phyloP scores from a whole-genome alignment of 2,113 vertebrate genomes.

The Caretta caretta region DNA sequence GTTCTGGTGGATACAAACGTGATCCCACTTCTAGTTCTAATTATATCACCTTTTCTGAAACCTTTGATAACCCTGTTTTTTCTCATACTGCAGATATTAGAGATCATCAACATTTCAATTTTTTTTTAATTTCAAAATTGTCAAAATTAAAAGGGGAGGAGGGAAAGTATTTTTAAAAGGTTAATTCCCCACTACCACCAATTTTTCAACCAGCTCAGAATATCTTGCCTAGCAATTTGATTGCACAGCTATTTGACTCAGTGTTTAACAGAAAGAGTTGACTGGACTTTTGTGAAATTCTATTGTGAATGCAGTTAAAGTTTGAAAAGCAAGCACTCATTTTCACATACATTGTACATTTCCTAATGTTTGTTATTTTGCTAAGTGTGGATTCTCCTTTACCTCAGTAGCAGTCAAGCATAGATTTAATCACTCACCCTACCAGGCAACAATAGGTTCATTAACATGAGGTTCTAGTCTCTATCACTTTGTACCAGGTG shows the following conservation, averaged over 20 bases:
- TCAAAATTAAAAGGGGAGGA: background rate
- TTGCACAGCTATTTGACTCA: background rate
- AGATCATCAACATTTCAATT: background rate
- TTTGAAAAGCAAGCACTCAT: constrained; percentile 6
- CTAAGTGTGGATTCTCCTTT: background rate
- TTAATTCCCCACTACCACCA: background rate
- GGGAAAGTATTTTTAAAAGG: background rate
- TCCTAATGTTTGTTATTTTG: background rate
- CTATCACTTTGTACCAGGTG: background rate
- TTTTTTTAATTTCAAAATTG: background rate
- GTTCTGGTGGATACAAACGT: too few relatives aligned
- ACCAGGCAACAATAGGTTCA: background rate
- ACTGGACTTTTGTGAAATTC: constrained; percentile 26
- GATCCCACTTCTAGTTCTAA: background rate
- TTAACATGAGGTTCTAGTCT: background rate
- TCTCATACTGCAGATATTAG: background rate
- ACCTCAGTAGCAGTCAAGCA: background rate
- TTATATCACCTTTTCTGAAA: background rate
- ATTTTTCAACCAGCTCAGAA: background rate
- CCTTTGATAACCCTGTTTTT: background rate
- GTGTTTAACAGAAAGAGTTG: background rate
- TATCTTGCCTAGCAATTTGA: background rate
- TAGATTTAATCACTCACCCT: background rate
- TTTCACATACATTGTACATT: background rate
- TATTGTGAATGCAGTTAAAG: background rate